Evolutionary conservation across 2,797 vertebrate species (phyloP), one percentile per base, ranked within the genome.

Genomic region (Paratrypauchen microcephalus): DNA sequence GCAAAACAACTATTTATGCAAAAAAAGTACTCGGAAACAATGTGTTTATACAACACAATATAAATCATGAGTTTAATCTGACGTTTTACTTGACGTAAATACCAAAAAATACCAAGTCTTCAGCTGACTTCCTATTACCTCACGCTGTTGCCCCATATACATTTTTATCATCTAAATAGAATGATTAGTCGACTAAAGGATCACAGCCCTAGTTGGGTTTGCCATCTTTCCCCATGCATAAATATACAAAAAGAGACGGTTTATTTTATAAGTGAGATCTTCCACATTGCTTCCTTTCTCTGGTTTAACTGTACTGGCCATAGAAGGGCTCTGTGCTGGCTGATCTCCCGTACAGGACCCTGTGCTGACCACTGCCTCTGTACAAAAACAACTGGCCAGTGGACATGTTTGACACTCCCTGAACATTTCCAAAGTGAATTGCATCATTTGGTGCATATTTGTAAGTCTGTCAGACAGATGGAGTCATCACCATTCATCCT

Each of bases 401-500:
- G 0, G 6, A 56, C 24, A 28, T 57, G 55, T 57, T 15, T 56
- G 11, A 52, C 19, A n/a, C n/a, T 56, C 54, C 54, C 4, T 13
- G 66, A 68, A 66, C 13, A 82, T 79, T 73, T 30, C 80, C 78
- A 74, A 71, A 54, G 55, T 73, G 60, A 72, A 82, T 79, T 79
- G 45, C 15, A 21, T 79, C 65, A 56, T 69, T 19, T n/a, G 45
- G 47, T 74, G 64, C 62, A 66, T 69, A 45, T 45, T 45, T 13
- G 4, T n/a, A 21, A 21, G 19, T 21, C 50, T 52, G 4, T 21
- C 19, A 52, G n/a, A 52, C 50, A n/a, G 9, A 52, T 21, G 2
- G 19, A 24, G 24, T 24, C 52, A 11, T 55, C 9, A 55, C 52
- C 21, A 23, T 9, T 24, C 6, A 2, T 21, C 3, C 8, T 52